A percentile compares a stretch with the other conserved stretches of the same genome.
phyloP scores from a whole-genome alignment of 2,888 invertebrate species.

The Eupithecia insigniata region DNA sequence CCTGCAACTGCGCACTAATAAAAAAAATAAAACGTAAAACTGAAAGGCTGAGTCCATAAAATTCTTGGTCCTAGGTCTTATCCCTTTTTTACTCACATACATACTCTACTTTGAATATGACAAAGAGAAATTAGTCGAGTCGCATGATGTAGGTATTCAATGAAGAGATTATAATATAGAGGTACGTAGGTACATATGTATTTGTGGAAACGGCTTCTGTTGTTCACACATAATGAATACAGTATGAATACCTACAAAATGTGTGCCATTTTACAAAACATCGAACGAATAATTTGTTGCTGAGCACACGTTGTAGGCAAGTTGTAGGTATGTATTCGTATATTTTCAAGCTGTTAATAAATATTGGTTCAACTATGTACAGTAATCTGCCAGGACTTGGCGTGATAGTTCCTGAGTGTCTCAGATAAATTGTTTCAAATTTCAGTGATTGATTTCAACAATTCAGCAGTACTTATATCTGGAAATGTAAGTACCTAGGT shows the following conservation, averaged over 20 bases:
- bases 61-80: no score
- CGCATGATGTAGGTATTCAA: not conserved
- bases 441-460: no score
- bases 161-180: not conserved
- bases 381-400: slow-evolving; percentile 10
- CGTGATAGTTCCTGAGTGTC: not conserved
- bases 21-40: no score
- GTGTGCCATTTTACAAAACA: not conserved
- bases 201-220: not conserved
- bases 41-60: no score
- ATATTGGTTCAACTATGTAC: not conserved
- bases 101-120: not conserved
- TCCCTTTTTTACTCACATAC: no score
- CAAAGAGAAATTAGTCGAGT: not conserved
- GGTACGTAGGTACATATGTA: no score
- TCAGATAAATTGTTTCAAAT: not conserved
- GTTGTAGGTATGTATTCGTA: no score
- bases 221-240: not conserved
- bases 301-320: slow-evolving; percentile 13
- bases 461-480: not conserved
- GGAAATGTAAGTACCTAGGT: not conserved
- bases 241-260: no score
- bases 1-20: no score
- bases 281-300: slow-evolving; percentile 8
- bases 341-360: slow-evolving; percentile 20